Percentiles rank a stretch among this genome's conserved stretches.
phyloP scores from a whole-genome alignment of 2,113 vertebrate species.

The Vireo altiloquus region DNA sequence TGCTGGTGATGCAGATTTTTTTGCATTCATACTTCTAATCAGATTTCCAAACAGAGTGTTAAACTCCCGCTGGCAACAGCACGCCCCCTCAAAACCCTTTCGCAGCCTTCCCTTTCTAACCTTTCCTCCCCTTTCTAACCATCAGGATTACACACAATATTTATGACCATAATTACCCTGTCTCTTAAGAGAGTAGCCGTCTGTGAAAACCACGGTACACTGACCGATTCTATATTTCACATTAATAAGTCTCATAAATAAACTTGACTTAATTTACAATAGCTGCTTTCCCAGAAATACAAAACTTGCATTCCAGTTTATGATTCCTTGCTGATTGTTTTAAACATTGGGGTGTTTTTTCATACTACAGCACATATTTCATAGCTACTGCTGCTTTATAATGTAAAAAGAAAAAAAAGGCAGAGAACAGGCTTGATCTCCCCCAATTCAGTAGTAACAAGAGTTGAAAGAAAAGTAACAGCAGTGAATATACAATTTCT shows the following conservation, averaged over 20 bases:
- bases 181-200: neutral
- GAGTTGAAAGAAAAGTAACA: neutral
- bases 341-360: neutral
- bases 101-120: neutral
- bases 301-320: neutral
- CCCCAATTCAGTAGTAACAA: neutral
- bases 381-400: neutral
- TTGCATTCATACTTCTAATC: neutral
- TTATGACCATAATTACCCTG: slow-evolving; percentile 29
- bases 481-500: neutral
- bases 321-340: neutral
- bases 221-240: neutral
- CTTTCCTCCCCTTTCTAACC: neutral
- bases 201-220: neutral
- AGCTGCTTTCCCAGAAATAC: neutral
- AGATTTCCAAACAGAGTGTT: neutral
- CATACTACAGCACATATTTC: neutral
- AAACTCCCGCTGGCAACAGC: neutral
- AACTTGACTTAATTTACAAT: slow-evolving; percentile 16
- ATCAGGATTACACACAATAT: neutral
- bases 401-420: neutral
- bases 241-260: slow-evolving; percentile 51
- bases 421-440: neutral
- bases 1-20: neutral
- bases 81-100: neutral